These are phyloP conservation scores for Hydrozoanthus gracilis DNA, from an alignment of 92 coral and sea anemone genomes.

Conservation along the genomic window DNA sequence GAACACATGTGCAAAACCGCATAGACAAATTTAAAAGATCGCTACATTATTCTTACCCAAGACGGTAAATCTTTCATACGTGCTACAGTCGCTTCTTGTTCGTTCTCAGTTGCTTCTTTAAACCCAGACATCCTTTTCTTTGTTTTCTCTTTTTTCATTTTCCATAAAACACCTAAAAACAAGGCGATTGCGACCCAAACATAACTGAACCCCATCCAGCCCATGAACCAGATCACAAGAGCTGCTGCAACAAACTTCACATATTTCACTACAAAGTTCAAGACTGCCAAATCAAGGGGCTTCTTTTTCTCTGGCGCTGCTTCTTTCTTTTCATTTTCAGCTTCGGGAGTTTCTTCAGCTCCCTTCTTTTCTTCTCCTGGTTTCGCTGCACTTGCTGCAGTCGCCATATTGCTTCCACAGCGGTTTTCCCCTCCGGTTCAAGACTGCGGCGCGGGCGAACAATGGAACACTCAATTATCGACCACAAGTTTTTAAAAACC, in stretches of 20 bases:
- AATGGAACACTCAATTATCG: background rate
- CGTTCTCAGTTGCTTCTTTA: slow-evolving; percentile 71
- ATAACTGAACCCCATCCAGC: slow-evolving; percentile 91
- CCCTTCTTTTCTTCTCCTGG: slow-evolving; percentile 2
- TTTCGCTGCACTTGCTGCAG: background rate
- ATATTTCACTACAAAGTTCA: slow-evolving; percentile 87
- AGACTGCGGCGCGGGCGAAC: background rate
- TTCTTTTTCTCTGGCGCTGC: slow-evolving; percentile 56
- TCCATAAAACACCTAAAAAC: slow-evolving; percentile 83
- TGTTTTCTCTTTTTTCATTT: slow-evolving; percentile 84
- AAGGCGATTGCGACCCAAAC: slow-evolving; percentile 89
- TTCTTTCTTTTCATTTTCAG: slow-evolving; percentile 66
- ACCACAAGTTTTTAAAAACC: background rate
- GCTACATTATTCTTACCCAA: slow-evolving; percentile 82
- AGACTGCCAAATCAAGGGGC: slow-evolving; percentile 73
- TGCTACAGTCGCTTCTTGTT: slow-evolving; percentile 77
- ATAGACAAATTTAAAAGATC: too few species aligned
- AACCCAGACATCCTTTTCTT: slow-evolving; percentile 72
- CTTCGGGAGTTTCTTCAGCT: background rate
- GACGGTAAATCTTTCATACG: slow-evolving; percentile 94
- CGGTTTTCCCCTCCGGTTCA: slow-evolving; percentile 35
- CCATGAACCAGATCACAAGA: slow-evolving; percentile 92
- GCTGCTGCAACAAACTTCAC: slow-evolving; percentile 94
- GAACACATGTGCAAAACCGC: slow-evolving; percentile 17
- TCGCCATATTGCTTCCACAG: slow-evolving; percentile 19